Evolutionary conservation across 2,113 vertebrate genomes (phyloP).

Genomic region (Mesitornis unicolor): DNA sequence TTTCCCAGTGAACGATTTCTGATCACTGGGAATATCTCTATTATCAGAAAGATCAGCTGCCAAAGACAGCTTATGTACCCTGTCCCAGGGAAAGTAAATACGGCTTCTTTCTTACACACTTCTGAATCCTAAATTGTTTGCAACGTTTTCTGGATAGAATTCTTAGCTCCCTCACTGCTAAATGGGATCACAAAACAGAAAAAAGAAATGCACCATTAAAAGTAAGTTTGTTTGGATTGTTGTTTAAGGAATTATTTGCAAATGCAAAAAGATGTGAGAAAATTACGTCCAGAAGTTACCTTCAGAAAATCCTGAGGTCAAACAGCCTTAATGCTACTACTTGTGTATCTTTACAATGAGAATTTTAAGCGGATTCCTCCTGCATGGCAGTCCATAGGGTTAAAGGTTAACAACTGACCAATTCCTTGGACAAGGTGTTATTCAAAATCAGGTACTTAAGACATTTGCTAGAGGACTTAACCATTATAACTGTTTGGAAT

Average conservation of each 20-base stretch:
- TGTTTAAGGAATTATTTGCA: background rate
- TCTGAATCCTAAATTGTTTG: background rate
- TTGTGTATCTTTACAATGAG: constrained; percentile 42
- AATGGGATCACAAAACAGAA: background rate
- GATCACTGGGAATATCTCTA: background rate
- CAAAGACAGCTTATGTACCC: background rate
- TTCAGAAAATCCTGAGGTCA: constrained; percentile 58
- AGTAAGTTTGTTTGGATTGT: background rate
- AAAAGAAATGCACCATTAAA: background rate
- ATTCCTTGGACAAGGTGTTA: constrained; percentile 68
- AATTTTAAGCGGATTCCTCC: constrained; percentile 59
- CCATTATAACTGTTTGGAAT: constrained; percentile 53
- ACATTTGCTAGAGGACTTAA: constrained; percentile 70
- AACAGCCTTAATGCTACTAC: constrained; percentile 43
- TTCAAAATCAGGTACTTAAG: constrained; percentile 73
- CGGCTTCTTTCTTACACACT: background rate
- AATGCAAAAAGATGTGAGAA: constrained; percentile 14
- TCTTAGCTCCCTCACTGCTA: background rate
- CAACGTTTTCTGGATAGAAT: background rate
- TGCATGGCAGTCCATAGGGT: constrained; percentile 46
- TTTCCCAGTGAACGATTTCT: background rate
- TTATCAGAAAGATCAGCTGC: background rate
- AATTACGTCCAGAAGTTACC: background rate
- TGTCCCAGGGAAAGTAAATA: background rate
- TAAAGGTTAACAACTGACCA: constrained; percentile 80